These are phyloP conservation scores for Nasonia giraulti DNA, from an alignment of 1,140 invertebrate genomes.

Conservation along the genomic window DNA sequence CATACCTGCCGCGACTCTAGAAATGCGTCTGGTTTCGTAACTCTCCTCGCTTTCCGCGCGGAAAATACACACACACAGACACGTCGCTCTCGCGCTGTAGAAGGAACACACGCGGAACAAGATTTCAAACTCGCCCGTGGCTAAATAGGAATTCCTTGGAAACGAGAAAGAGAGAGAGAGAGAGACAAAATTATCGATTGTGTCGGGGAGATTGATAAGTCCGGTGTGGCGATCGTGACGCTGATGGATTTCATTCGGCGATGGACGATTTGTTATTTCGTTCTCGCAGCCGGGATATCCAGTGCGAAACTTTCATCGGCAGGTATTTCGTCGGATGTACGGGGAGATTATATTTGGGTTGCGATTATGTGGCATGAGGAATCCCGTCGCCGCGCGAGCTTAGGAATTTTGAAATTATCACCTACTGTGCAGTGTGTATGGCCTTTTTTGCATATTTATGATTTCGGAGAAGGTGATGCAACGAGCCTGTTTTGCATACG, in stretches of 20 bases:
- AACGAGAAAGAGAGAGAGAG: background rate
- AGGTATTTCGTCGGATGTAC: no score
- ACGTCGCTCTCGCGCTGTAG: background rate
- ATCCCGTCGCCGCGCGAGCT: background rate
- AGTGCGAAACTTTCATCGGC: background rate
- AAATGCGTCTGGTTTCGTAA: constrained; percentile 36
- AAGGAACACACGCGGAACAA: background rate
- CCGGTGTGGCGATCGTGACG: no score
- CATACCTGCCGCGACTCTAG: constrained; percentile 8
- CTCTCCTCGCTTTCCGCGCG: constrained; percentile 1
- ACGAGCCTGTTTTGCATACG: background rate
- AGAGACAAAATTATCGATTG: background rate
- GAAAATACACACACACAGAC: background rate
- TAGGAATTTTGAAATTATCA: background rate
- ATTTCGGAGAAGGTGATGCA: background rate
- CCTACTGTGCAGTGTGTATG: no score
- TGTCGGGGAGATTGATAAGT: background rate
- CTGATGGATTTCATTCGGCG: no score
- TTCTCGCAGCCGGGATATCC: no score
- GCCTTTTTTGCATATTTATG: background rate
- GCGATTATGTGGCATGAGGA: background rate
- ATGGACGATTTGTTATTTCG: no score
- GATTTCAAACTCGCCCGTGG: background rate
- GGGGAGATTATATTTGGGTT: background rate
- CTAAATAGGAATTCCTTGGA: background rate